Evolutionary conservation across 2,888 invertebrate species (phyloP), one percentile per base, ranked within the genome.

Genomic region (Erynnis tages): DNA sequence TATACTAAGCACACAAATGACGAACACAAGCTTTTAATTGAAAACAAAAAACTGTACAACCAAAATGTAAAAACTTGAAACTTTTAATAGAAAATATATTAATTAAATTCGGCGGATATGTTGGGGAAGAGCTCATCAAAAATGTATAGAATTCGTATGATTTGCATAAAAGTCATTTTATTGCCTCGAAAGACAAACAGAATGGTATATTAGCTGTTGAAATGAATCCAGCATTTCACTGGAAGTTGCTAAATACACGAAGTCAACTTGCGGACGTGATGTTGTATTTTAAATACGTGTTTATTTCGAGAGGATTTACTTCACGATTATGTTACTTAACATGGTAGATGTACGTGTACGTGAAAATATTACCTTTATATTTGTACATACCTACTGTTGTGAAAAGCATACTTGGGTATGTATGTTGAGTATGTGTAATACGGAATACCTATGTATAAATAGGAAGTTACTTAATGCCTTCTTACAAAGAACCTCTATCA

Each of bases 121-220:
- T 79, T 57, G 58, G 60, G 69, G 72, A 63, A 68, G 59, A 70
- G 74, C 88, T 89, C 88, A 89, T 89, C 87, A 88, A 87, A 89
- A 88, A 89, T 89, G 88, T 89, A 89, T 89, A 85, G 88, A 89
- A 89, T 88, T 87, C 88, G 82, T 83, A 87, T 84, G 81, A 89
- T 89, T 89, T 87, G 85, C 88, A 89, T 89, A 89, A 88, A 89
- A 88, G 85, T 87, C 88, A 88, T 89, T 89, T 88, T 89, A 89
- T 89, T 89, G 87, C 82, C 73, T 80, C 85, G 82, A 76, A 89
- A 89, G 88, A 89, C 88, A 89, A 88, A 89, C 87, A 87, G 87
- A 88, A 84, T 83, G 77, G 80, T 71, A 85, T 87, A 85, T 88
- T 87, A 88, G 84, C 77, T 71, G 82, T 77, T 79, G 86, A 80